A percentile compares a stretch with the other conserved stretches of the same genome.
These are phyloP conservation scores for Dolichopus griseipennis DNA, from an alignment of 2,888 invertebrate species.

Conservation along the genomic window DNA sequence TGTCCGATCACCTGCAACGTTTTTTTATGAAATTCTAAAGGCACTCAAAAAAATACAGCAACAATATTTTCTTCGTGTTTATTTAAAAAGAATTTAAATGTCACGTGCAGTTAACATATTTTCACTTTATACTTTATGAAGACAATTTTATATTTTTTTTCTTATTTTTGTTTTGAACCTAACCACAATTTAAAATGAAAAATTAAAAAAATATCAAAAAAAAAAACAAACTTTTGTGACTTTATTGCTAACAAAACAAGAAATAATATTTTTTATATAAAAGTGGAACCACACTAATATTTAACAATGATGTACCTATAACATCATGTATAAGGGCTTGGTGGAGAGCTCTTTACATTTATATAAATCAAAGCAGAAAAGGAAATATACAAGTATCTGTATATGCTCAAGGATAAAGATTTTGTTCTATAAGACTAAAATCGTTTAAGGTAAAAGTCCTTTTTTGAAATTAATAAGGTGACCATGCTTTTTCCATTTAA, in stretches of 20 bases:
- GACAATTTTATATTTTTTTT: background rate
- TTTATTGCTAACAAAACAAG: background rate
- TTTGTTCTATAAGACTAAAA: background rate
- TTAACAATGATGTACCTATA: background rate
- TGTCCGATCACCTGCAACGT: no score
- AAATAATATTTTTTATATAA: no score
- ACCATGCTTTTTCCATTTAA: background rate
- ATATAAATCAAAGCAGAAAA: background rate
- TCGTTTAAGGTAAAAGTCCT: background rate
- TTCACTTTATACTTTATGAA: background rate
- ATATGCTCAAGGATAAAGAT: background rate
- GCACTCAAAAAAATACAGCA: no score
- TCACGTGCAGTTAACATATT: slow-evolving; percentile 4
- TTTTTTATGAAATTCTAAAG: no score
- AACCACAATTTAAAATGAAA: background rate
- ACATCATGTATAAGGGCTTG: background rate
- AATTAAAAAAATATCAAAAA: background rate
- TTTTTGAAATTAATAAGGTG: background rate
- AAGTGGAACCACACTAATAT: no score
- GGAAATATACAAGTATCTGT: background rate
- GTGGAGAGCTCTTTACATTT: background rate
- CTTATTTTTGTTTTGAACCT: background rate
- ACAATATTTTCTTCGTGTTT: no score
- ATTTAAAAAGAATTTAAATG: background rate
- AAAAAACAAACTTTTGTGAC: background rate